Evolutionary conservation across 2,113 vertebrate genomes (phyloP).

Genomic region (Cygnus atratus): DNA sequence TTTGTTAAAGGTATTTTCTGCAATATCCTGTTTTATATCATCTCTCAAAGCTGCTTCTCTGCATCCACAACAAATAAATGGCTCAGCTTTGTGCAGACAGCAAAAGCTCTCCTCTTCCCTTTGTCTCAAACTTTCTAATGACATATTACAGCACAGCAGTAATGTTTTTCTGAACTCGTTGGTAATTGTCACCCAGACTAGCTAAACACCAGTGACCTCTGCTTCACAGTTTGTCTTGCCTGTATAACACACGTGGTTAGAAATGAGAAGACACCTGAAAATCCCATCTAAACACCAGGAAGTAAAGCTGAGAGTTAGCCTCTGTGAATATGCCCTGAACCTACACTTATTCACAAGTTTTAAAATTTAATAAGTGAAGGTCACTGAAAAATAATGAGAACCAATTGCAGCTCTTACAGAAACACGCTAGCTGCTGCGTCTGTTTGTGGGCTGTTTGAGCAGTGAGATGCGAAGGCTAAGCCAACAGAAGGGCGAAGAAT

Average conservation of each 20-base stretch:
- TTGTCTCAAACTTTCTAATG: not conserved
- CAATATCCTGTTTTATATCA: not conserved
- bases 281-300: not conserved
- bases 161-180: not conserved
- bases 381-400: not conserved
- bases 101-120: not conserved
- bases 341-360: not conserved
- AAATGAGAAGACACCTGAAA: not conserved
- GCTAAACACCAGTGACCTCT: not conserved
- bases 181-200: not conserved
- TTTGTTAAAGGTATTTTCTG: not conserved
- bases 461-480: not conserved
- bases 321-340: not conserved
- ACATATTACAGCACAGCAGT: not conserved
- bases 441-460: not conserved
- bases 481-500: not conserved
- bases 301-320: not conserved
- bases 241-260: fast-evolving
- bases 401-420: not conserved
- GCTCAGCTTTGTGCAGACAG: not conserved
- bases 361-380: not conserved
- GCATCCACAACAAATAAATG: not conserved
- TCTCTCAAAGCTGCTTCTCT: not conserved
- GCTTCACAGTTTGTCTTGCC: not conserved
- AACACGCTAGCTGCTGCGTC: not conserved